Evolutionary conservation across 2,888 invertebrate genomes (phyloP).

Genomic region (Drosophila seclusa): DNA sequence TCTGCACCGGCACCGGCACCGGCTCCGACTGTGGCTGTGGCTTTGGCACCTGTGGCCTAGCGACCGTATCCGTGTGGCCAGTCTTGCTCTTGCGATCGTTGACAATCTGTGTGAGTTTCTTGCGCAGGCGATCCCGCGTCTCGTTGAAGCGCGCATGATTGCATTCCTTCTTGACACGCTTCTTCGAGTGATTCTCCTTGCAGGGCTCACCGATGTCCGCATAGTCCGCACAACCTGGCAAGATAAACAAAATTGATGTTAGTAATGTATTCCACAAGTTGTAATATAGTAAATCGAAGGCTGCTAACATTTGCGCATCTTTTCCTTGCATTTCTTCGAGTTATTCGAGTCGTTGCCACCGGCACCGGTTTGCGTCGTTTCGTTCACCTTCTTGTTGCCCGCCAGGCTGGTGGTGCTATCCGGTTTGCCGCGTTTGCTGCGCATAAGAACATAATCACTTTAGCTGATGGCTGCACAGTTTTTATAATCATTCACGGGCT

Average conservation of each 20-base stretch:
- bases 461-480: neutral
- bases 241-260: neutral
- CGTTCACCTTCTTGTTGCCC: conserved; percentile 56
- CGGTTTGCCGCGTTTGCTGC: conserved; percentile 69
- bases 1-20: conserved; percentile 28
- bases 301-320: conserved; percentile 81
- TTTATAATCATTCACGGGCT: neutral
- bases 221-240: conserved; percentile 80
- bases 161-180: conserved; percentile 84
- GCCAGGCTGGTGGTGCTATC: conserved; percentile 61
- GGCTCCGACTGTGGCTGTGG: conserved; percentile 12
- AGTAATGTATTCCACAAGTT: neutral
- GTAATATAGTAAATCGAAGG: neutral
- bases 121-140: conserved; percentile 84
- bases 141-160: conserved; percentile 84
- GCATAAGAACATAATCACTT: neutral
- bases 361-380: conserved; percentile 56
- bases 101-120: conserved; percentile 83
- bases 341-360: conserved; percentile 72
- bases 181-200: conserved; percentile 84
- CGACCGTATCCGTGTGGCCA: conserved; percentile 46
- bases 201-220: conserved; percentile 83
- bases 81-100: conserved; percentile 81
- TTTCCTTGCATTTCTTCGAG: conserved; percentile 79
- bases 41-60: conserved; percentile 19